These are phyloP conservation scores for Hepsetus odoe DNA, from an alignment of 2,113 vertebrate genomes.

Conservation along the genomic window DNA sequence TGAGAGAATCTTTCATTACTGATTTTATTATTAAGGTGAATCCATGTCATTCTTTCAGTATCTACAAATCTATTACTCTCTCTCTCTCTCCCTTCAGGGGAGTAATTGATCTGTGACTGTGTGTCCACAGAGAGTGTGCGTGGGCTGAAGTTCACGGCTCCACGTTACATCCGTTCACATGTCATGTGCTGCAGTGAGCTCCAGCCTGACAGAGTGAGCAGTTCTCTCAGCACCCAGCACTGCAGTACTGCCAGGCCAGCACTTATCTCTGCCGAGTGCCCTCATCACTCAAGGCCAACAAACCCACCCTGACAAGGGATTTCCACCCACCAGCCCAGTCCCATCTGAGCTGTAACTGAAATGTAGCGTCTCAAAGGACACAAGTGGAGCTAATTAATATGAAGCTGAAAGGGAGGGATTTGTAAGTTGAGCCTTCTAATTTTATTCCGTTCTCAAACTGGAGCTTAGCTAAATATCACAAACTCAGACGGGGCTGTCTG, in stretches of 20 bases:
- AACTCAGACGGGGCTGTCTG: not conserved
- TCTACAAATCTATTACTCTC: not conserved
- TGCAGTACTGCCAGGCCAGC: not conserved
- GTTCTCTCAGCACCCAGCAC: not conserved
- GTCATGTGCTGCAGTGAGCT: not conserved
- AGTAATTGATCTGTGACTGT: slow-evolving; percentile 28
- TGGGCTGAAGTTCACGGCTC: slow-evolving; percentile 20
- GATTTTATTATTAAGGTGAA: slow-evolving; percentile 4
- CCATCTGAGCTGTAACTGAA: not conserved
- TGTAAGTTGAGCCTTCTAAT: not conserved
- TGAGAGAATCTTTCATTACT: not conserved
- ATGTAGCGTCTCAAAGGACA: slow-evolving; percentile 1
- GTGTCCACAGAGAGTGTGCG: not conserved
- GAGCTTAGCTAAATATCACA: not conserved
- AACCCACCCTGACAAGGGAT: slow-evolving; percentile 10
- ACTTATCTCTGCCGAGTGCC: slow-evolving; percentile 26
- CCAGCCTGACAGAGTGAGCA: not conserved
- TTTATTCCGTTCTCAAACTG: not conserved
- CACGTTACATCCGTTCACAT: not conserved
- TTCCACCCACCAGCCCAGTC: not conserved
- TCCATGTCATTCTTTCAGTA: not conserved
- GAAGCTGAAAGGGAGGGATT: not conserved
- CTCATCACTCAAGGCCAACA: slow-evolving; percentile 26
- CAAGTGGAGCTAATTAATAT: not conserved
- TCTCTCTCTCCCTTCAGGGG: not conserved